Evolutionary conservation across 2,113 vertebrate species (phyloP).

Genomic region (Thomomys bottae): DNA sequence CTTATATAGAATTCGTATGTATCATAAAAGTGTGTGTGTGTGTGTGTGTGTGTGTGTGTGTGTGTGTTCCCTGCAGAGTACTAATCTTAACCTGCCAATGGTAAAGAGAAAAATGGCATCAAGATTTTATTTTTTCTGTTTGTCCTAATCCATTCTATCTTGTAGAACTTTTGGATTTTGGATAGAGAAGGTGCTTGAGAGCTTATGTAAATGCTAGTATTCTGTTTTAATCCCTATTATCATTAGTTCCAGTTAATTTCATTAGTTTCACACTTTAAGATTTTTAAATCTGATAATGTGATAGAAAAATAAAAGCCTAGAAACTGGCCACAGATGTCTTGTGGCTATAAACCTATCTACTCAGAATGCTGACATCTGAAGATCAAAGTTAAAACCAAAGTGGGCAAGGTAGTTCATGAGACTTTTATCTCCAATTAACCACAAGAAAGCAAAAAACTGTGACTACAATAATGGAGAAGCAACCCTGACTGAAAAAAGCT

Average conservation of each 20-base stretch:
- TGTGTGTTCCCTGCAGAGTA: fast-evolving
- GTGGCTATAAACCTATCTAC: too few relatives aligned
- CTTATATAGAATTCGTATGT: not conserved
- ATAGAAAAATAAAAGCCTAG: not conserved
- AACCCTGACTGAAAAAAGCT: too few relatives aligned
- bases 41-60: not conserved
- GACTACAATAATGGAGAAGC: too few relatives aligned
- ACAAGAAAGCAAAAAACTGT: too few relatives aligned
- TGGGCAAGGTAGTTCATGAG: too few relatives aligned
- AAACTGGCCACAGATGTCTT: not conserved
- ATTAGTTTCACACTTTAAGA: not conserved
- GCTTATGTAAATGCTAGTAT: not conserved
- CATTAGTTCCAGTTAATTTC: not conserved
- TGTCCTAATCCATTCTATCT: not conserved
- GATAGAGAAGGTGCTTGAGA: not conserved
- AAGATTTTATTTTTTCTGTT: not conserved
- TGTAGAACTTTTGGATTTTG: not conserved
- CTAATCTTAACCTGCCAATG: not conserved
- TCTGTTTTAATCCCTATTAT: too few relatives aligned
- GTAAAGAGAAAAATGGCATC: not conserved
- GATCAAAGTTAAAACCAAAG: too few relatives aligned
- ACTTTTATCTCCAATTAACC: too few relatives aligned
- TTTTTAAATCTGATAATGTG: not conserved
- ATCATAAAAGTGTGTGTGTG: not conserved
- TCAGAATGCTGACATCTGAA: too few relatives aligned